Base-by-base conservation (phyloP, 2,113 vertebrate genomes). In the human (Homo sapiens) region DNA sequence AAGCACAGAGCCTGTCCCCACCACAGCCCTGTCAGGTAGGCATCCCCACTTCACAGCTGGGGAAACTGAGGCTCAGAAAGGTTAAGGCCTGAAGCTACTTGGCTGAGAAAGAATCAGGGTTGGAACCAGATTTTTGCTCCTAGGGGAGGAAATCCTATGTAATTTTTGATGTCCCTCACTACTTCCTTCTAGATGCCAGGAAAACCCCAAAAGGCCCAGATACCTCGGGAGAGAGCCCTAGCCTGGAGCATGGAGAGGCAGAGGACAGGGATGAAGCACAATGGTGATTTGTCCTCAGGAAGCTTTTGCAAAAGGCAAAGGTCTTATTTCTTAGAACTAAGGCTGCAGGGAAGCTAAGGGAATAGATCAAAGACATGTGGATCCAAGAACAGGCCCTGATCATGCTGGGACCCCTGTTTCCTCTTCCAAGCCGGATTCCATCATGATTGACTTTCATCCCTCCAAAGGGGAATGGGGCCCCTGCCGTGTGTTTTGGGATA, bases 321-420 rank as follows among this genome's bases (percentile, higher is more conserved):
- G 32, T 91, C 52, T 52, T 27, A 2, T 82, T 93, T 86, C 64
- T 82, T 70, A 89, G 92, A 83, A 79, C 8, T 2, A 8, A 83
- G 35, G 43, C 43, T 25, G 6, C 11, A 1, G 35, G n/a, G 66
- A 89, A 52, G 40, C 78, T 68, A 35, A 32, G 72, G 88, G 40
- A 48, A 25, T 9, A 76, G 70, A 95, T 92, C 52, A 86, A 92
- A 93, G 83, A 66, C 79, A 38, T 38, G 3, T 20, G 72, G 18
- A 48, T 73, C 78, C 45, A n/a, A 48, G 72, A 85, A 23, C 20
- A 64, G 79, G 20, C 73, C 38, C 50, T 3, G 3, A 8, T 52
- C 32, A 0, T 2, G 8, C 27, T 18, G 38, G 50, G 35, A 79
- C 18, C 16, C 9, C 76, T 0, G 0, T 32, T 14, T 18, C 38